Evolutionary conservation across 2,888 invertebrate genomes (phyloP).

Genomic region (Diploptera punctata): DNA sequence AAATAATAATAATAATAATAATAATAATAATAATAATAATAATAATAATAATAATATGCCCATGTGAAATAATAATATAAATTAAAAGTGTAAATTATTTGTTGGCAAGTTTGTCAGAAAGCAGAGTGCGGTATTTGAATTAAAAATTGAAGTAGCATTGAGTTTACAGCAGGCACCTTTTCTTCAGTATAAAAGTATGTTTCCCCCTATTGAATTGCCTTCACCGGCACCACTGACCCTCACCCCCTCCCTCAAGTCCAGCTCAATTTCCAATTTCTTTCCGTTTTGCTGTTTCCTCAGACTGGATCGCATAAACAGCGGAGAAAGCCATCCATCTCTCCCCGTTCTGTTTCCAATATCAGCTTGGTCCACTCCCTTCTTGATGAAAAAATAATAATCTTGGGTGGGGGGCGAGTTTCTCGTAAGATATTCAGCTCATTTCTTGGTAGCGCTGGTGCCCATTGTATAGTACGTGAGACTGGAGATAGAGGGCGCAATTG

Average conservation of each 20-base stretch:
- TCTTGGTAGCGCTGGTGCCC: too few relatives aligned
- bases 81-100: too few relatives aligned
- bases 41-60: neutral
- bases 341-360: constrained; percentile 35
- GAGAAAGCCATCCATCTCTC: constrained; percentile 39
- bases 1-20: neutral
- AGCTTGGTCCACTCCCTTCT: constrained; percentile 38
- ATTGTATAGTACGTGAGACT: neutral
- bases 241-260: constrained; percentile 27
- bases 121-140: too few relatives aligned
- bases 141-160: too few relatives aligned
- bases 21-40: neutral
- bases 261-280: constrained; percentile 44
- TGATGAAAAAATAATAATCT: constrained; percentile 57
- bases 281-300: constrained; percentile 39
- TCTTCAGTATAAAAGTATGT: constrained; percentile 21
- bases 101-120: too few relatives aligned
- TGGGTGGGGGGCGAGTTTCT: constrained; percentile 50
- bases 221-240: constrained; percentile 18
- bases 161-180: neutral
- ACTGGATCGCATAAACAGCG: constrained; percentile 39
- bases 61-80: too few relatives aligned
- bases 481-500: neutral
- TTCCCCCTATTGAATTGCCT: constrained; percentile 20
- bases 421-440: constrained; percentile 41